Percentiles rank a stretch among this genome's conserved stretches.
Evolutionary conservation across 1,140 invertebrate species (phyloP).

Genomic region (Leucophenga varia): DNA sequence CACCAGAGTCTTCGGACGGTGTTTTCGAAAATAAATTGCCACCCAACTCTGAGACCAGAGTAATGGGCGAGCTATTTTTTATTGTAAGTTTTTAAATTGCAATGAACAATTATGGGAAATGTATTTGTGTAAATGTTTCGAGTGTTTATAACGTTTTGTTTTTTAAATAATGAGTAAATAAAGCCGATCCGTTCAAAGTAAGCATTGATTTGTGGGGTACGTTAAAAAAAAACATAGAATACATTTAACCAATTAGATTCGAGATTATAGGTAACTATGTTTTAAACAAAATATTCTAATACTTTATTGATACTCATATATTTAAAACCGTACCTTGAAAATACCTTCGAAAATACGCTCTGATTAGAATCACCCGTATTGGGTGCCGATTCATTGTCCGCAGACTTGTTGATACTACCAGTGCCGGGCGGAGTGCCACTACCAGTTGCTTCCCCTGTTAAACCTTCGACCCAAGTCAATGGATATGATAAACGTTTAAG

Average conservation of each 20-base stretch:
- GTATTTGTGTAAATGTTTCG: no score
- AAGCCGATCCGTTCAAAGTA: no score
- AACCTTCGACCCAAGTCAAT: constrained; percentile 87
- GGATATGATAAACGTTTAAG: constrained; percentile 88
- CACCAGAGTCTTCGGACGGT: constrained; percentile 78
- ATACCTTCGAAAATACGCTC: constrained; percentile 84
- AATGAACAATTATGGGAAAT: no score
- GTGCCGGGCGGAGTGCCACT: constrained; percentile 51
- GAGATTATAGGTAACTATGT: no score
- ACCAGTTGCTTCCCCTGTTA: constrained; percentile 64
- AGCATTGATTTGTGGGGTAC: no score
- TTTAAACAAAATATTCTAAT: no score
- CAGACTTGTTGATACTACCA: constrained; percentile 47
- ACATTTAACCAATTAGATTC: no score
- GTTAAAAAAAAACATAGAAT: no score
- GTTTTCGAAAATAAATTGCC: constrained; percentile 85
- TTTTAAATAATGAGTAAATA: no score
- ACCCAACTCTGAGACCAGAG: constrained; percentile 83
- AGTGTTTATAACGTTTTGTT: no score
- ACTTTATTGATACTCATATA: no score
- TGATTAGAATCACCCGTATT: constrained; percentile 59
- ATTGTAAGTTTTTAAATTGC: no score
- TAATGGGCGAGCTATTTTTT: constrained; percentile 80
- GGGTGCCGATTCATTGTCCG: constrained; percentile 51
- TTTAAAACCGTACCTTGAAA: constrained; percentile 85